A percentile compares a stretch with the other conserved stretches of the same genome.
Evolutionary conservation across 2,888 invertebrate species (phyloP).

Genomic region (Tenthredo livida): DNA sequence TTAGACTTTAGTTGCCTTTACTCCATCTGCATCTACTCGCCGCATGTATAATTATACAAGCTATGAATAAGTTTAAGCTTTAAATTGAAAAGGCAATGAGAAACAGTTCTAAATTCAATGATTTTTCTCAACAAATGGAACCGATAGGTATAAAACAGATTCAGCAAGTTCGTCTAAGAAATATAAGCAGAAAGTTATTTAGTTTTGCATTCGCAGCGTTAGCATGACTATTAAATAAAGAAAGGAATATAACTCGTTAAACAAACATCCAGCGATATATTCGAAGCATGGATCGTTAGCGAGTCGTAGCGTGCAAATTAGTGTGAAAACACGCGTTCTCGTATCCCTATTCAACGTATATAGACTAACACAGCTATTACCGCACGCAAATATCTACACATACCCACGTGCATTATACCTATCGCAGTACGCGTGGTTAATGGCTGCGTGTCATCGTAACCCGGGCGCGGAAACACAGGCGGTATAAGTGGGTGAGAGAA

Average conservation of each 20-base stretch:
- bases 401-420: background rate
- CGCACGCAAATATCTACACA: slow-evolving; percentile 19
- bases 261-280: slow-evolving; percentile 31
- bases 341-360: slow-evolving; percentile 5
- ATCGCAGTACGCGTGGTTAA: slow-evolving; percentile 26
- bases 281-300: slow-evolving; percentile 44
- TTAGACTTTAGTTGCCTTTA: background rate
- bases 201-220: background rate
- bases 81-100: background rate
- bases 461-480: slow-evolving; percentile 47
- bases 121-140: background rate
- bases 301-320: slow-evolving; percentile 48
- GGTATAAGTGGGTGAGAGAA: slow-evolving; percentile 49
- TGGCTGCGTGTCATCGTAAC: slow-evolving; percentile 48
- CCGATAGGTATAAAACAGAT: background rate
- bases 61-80: background rate
- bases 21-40: too few species aligned
- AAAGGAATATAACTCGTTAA: slow-evolving; percentile 3
- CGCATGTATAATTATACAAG: background rate
- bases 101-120: background rate
- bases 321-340: slow-evolving; percentile 46
- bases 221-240: slow-evolving; percentile 17
- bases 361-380: background rate
- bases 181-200: background rate
- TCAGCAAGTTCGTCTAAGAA: background rate